A percentile compares a stretch with the other conserved stretches of the same genome.
Conservation (phyloP, 1,140 invertebrate species). For the Micrasema longulum region DNA sequence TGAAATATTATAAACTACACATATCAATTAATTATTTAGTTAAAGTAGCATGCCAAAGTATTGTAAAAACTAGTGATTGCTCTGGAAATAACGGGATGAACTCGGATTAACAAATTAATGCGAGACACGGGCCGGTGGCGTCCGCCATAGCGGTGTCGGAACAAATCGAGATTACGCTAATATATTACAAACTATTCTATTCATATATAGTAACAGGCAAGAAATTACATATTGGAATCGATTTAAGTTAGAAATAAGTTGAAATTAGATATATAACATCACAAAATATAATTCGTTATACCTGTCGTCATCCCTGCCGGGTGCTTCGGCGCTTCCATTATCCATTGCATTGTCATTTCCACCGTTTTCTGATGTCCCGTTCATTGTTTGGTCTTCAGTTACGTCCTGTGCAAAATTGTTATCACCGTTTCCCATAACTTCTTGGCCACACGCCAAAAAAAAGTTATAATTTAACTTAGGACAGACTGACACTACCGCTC, state of each 20-base stretch:
- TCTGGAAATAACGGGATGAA: conserved; percentile 45
- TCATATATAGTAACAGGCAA: conserved; percentile 14
- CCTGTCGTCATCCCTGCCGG: conserved; percentile 81
- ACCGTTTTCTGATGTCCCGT: conserved; percentile 71
- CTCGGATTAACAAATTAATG: conserved; percentile 41
- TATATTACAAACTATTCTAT: conserved; percentile 23
- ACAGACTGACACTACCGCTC: conserved; percentile 43
- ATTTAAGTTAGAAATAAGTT: background rate
- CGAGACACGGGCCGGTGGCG: conserved; percentile 40
- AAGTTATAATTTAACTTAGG: conserved; percentile 42
- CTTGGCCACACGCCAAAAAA: conserved; percentile 45
- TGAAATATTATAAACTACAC: conserved; percentile 49
- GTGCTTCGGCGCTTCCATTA: conserved; percentile 73
- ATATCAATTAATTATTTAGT: conserved; percentile 39
- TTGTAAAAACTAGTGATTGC: conserved; percentile 28
- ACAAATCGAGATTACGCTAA: conserved; percentile 22
- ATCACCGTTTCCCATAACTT: conserved; percentile 69
- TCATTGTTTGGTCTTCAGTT: conserved; percentile 70
- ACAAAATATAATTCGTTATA: conserved; percentile 58
- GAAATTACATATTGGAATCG: conserved; percentile 5
- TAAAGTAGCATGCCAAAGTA: conserved; percentile 37
- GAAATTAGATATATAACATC: background rate
- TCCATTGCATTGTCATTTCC: conserved; percentile 72
- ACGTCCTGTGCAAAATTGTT: conserved; percentile 77
- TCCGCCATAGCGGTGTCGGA: conserved; percentile 42